Evolutionary conservation across 2,797 vertebrate species (phyloP).

Genomic region (Triplophysa yarkandensis): DNA sequence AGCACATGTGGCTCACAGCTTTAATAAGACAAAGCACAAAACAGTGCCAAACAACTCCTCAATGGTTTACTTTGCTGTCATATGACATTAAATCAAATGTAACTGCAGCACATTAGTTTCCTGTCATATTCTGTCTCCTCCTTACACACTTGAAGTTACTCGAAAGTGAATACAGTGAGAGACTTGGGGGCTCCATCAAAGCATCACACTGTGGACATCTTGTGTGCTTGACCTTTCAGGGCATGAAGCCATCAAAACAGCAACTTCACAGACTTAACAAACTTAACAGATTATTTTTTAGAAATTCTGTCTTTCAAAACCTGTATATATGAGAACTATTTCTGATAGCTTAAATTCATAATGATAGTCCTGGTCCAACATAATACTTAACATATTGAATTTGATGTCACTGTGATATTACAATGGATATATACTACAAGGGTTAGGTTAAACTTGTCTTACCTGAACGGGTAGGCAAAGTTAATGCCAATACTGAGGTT

Average conservation of each 20-base stretch:
- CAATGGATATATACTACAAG: background rate
- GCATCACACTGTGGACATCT: conserved; percentile 5
- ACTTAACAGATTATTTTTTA: background rate
- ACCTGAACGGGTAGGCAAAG: conserved; percentile 90
- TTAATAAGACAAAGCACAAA: background rate
- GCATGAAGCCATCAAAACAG: background rate
- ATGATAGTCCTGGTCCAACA: background rate
- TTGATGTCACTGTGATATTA: background rate
- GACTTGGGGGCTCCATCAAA: conserved; percentile 53
- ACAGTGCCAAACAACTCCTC: conserved; percentile 2
- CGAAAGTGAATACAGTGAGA: conserved; percentile 32
- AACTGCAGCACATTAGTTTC: conserved; percentile 18
- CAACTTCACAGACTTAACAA: background rate
- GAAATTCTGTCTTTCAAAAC: background rate
- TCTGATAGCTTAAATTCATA: background rate
- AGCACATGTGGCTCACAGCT: conserved; percentile 13
- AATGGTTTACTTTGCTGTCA: background rate
- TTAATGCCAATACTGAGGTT: conserved; percentile 91
- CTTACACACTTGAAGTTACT: conserved; percentile 19
- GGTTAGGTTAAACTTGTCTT: conserved; percentile 49
- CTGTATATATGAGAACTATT: background rate
- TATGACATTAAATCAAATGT: background rate
- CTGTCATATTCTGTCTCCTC: conserved; percentile 12
- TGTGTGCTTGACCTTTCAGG: conserved; percentile 24
- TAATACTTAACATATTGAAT: background rate